Evolutionary conservation across 2,888 invertebrate species (phyloP).

Genomic region (Euphydryas editha): DNA sequence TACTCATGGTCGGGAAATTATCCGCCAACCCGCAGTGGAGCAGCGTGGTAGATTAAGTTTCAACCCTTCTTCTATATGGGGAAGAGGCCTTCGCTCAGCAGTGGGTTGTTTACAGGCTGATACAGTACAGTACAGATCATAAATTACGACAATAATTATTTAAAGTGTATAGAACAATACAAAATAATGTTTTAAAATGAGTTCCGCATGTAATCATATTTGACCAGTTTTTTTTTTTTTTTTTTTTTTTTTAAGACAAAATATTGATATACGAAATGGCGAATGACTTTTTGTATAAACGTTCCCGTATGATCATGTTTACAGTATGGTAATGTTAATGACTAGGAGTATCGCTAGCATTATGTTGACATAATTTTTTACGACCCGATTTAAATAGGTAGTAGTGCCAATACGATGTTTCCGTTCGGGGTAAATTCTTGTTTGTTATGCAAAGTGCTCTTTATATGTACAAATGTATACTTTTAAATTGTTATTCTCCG

Average conservation of each 20-base stretch:
- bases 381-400: slow-evolving; percentile 22
- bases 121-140: too few relatives aligned
- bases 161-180: too few relatives aligned
- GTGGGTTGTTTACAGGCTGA: too few relatives aligned
- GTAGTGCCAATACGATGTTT: slow-evolving; percentile 16
- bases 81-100: too few relatives aligned
- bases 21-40: too few relatives aligned
- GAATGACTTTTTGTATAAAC: slow-evolving; percentile 22
- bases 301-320: slow-evolving; percentile 21
- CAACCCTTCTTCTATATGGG: too few relatives aligned
- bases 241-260: too few relatives aligned
- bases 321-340: slow-evolving; percentile 24
- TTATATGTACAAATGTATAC: neutral
- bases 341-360: slow-evolving; percentile 18
- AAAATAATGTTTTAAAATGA: neutral
- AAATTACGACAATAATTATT: too few relatives aligned
- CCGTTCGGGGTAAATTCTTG: slow-evolving; percentile 15
- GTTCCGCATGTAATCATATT: slow-evolving; percentile 5
- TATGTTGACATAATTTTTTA: slow-evolving; percentile 25
- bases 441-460: slow-evolving; percentile 1
- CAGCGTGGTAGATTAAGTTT: too few relatives aligned
- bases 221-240: slow-evolving; percentile 20
- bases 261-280: slow-evolving; percentile 7
- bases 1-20: too few relatives aligned
- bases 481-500: neutral